Evolutionary conservation across 2,888 invertebrate genomes (phyloP), one percentile per base, ranked within the genome.

Genomic region (Lycocerus yunnanus): DNA sequence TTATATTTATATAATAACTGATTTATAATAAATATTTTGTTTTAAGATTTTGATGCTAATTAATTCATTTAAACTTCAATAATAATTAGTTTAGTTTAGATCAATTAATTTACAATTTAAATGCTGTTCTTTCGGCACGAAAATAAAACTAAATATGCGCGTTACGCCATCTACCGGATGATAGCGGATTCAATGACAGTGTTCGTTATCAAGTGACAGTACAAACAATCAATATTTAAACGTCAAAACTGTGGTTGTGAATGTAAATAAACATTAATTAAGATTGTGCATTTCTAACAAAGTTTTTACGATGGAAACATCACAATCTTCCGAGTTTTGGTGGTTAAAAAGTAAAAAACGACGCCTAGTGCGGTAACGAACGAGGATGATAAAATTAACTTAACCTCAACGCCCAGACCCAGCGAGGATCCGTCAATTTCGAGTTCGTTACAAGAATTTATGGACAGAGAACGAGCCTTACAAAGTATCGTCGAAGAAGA

Each of bases 361-460:
- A 27, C 76, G 16, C 58, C 15, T 4, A 78, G 81, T 61, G 24
- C 60, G 14, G 71, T 77, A 61, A 75, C 74, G 59, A 73, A 79
- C 66, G 82, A 82, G 61, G 78, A 79, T 60, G 76, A 66, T 14
- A 74, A 60, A 59, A 15, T 8, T 15, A 68, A 74, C 61, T 43
- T 71, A 74, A 75, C 73, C 74, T 72, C 71, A 60, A 69, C 70
- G 14, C 66, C 70, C 13, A 67, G 59, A 65, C 61, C 72, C 16
- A 78, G 75, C 9, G 79, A 78, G 79, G 78, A 84, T 81, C 71
- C 75, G 63, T 73, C 84, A 20, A 81, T 85, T 66, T 83, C 85
- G 18, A 82, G 82, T 74, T 86, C 86, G 9, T 79, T 87, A 20
- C 83, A 83, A n/a, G 85, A 86, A 77, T 84, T 85, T 75, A 77